phyloP scores from a whole-genome alignment of 2,888 invertebrate species.

The Clitarchus hookeri region DNA sequence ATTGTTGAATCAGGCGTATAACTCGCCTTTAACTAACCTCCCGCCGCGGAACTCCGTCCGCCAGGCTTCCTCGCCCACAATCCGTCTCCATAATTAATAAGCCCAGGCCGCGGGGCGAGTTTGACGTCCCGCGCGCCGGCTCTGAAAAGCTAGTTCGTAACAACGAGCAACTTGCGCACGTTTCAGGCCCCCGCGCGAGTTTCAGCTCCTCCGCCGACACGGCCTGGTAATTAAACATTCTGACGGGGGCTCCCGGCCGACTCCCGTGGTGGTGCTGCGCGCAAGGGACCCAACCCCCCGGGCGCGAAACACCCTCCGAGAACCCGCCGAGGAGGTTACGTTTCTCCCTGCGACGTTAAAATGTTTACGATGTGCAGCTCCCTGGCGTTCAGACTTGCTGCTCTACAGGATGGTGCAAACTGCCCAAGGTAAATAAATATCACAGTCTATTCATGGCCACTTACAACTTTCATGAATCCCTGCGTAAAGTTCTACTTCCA shows the following conservation, averaged over 20 bases:
- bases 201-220: neutral
- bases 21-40: neutral
- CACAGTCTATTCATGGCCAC: no score
- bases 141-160: no score
- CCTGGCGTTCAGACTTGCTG: neutral
- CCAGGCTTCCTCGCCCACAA: neutral
- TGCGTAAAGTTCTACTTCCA: no score
- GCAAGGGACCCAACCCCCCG: no score
- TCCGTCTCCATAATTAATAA: constrained; percentile 7
- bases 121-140: neutral
- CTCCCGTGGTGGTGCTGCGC: no score
- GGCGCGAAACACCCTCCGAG: no score
- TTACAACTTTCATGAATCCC: no score
- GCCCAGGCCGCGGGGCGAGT: neutral
- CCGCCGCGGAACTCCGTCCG: neutral
- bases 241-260: no score
- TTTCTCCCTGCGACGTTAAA: neutral
- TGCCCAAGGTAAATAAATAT: no score
- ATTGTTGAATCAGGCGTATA: neutral
- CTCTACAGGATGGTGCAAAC: no score
- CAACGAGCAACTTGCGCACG: neutral
- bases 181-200: neutral
- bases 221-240: neutral
- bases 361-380: neutral
- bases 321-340: neutral